These are phyloP conservation scores for Megalops cyprinoides DNA, from an alignment of 2,797 vertebrate species.

Conservation along the genomic window DNA sequence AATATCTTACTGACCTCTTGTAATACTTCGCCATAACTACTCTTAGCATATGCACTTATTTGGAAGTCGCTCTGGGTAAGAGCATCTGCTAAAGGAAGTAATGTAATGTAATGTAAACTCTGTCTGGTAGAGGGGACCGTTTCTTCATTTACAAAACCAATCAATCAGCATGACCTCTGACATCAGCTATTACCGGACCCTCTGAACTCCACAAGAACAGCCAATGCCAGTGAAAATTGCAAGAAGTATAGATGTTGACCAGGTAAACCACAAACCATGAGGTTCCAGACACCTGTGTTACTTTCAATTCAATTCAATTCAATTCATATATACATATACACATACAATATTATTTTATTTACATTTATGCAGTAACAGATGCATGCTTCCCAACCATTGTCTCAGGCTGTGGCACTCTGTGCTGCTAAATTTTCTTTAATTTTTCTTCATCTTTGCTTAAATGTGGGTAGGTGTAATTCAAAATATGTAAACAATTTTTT, in stretches of 20 bases:
- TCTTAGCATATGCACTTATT: too few relatives aligned
- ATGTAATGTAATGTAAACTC: too few relatives aligned
- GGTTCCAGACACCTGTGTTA: not conserved
- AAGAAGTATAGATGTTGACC: constrained; percentile 4
- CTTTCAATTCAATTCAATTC: not conserved
- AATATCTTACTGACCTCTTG: too few relatives aligned
- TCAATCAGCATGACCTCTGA: not conserved
- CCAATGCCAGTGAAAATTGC: constrained; percentile 1
- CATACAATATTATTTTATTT: too few relatives aligned
- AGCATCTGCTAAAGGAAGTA: not conserved
- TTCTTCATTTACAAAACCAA: not conserved
- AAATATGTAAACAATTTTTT: too few relatives aligned
- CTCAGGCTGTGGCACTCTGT: not conserved
- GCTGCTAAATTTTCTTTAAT: too few relatives aligned
- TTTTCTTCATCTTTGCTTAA: too few relatives aligned
- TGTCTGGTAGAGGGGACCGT: too few relatives aligned
- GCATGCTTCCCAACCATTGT: not conserved
- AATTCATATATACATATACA: not conserved
- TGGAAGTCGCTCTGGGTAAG: too few relatives aligned
- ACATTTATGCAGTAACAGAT: too few relatives aligned
- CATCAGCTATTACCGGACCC: not conserved
- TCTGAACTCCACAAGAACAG: constrained; percentile 20
- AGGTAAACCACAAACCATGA: not conserved
- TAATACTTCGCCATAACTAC: too few relatives aligned
- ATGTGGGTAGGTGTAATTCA: too few relatives aligned